A percentile compares a stretch with the other conserved stretches of the same genome.
Evolutionary conservation across 2,113 vertebrate genomes (phyloP).

Genomic region (Isurus oxyrinchus): DNA sequence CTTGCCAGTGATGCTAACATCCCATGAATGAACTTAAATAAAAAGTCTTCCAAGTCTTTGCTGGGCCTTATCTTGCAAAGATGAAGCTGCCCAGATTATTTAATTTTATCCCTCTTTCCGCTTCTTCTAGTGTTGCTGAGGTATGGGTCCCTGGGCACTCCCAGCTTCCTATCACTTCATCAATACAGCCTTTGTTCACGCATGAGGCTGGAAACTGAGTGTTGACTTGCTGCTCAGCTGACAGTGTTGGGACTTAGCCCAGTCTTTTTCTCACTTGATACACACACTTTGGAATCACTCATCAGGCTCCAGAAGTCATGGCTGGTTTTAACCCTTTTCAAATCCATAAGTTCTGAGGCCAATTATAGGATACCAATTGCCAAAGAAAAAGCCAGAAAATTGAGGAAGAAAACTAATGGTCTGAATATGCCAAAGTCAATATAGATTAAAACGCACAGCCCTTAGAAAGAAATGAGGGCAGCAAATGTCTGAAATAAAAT

Average conservation of each 20-base stretch:
- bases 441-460: too few relatives aligned
- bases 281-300: not conserved
- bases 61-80: too few relatives aligned
- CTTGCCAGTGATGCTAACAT: too few relatives aligned
- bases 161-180: not conserved
- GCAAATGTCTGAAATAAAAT: too few relatives aligned
- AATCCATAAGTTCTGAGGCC: not conserved
- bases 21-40: too few relatives aligned
- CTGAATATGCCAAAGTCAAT: too few relatives aligned
- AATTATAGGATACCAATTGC: not conserved
- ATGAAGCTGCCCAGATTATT: too few relatives aligned
- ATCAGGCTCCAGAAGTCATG: not conserved
- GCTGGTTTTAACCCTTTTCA: not conserved
- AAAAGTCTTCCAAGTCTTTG: too few relatives aligned
- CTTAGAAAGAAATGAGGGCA: too few relatives aligned
- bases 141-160: too few relatives aligned
- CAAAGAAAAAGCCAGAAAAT: not conserved
- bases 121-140: too few relatives aligned
- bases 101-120: too few relatives aligned
- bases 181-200: not conserved
- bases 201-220: not conserved
- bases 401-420: not conserved
- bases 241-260: not conserved
- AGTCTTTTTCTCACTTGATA: not conserved
- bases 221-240: not conserved